phyloP scores from a whole-genome alignment of 2,888 invertebrate species.

The Cataglyphis livida region DNA sequence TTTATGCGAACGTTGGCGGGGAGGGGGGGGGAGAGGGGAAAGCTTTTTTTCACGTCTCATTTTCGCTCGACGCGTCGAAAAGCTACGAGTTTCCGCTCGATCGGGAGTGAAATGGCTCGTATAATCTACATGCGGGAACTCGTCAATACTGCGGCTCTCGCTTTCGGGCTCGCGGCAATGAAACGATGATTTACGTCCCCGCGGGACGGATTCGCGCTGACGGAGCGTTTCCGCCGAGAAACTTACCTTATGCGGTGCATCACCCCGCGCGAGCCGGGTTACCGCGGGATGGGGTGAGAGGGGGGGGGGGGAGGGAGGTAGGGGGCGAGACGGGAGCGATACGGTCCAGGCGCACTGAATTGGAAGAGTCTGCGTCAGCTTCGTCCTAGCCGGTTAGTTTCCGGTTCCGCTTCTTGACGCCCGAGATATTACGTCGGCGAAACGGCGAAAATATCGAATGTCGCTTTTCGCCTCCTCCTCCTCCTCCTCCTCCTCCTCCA shows the following conservation, averaged over 20 bases:
- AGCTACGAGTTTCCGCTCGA: constrained; percentile 28
- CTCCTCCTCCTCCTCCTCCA: no score
- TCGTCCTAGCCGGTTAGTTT: constrained; percentile 49
- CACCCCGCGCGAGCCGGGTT: background rate
- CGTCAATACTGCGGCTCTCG: constrained; percentile 30
- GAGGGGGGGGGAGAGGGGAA: no score
- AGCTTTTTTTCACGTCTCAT: background rate
- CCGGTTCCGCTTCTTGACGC: constrained; percentile 36
- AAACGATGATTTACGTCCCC: constrained; percentile 38
- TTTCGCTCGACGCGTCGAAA: background rate
- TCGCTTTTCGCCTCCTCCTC: background rate
- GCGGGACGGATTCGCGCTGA: constrained; percentile 39
- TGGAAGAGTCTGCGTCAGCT: constrained; percentile 68
- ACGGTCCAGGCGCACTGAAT: constrained; percentile 57
- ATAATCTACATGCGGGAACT: constrained; percentile 17
- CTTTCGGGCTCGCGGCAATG: constrained; percentile 33
- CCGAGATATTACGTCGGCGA: constrained; percentile 41
- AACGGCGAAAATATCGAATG: constrained; percentile 36
- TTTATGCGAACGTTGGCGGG: background rate
- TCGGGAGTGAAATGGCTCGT: background rate
- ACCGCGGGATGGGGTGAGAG: no score
- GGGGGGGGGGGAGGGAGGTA: background rate
- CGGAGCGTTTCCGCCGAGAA: constrained; percentile 42
- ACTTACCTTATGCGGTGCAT: constrained; percentile 43
- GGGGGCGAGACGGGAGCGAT: background rate